A percentile compares a stretch with the other conserved stretches of the same genome.
phyloP scores from a whole-genome alignment of 2,113 vertebrate species.

The Struthidea cinerea region DNA sequence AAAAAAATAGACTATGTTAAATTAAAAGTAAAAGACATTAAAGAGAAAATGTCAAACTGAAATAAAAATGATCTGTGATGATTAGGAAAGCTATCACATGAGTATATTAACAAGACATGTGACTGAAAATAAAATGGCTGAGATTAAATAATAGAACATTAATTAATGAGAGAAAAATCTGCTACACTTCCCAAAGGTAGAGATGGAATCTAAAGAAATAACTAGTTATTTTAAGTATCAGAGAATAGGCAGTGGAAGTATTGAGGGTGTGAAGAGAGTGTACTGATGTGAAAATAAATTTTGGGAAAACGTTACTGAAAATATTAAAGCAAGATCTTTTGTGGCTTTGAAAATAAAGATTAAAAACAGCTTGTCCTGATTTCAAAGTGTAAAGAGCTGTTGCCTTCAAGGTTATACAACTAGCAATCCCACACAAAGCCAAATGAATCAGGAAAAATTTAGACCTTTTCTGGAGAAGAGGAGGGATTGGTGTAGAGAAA shows the following conservation, averaged over 20 bases:
- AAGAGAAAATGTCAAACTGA: conserved; percentile 60
- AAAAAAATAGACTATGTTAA: conserved; percentile 46
- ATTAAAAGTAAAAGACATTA: conserved; percentile 54
- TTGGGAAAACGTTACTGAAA: background rate
- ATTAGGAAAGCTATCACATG: conserved; percentile 33
- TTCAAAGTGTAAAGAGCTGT: background rate
- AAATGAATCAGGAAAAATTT: background rate
- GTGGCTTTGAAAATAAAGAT: background rate
- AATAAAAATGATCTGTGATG: conserved; percentile 55
- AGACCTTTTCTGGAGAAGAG: background rate
- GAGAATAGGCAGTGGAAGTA: background rate
- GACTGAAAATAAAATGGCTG: conserved; percentile 47
- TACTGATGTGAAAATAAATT: background rate
- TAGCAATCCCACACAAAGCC: background rate
- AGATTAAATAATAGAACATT: conserved; percentile 40
- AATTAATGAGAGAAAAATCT: conserved; percentile 8
- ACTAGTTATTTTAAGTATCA: background rate
- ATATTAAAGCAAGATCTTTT: background rate
- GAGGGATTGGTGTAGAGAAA: background rate
- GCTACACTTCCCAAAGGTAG: background rate
- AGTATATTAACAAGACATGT: conserved; percentile 22
- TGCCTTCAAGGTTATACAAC: background rate
- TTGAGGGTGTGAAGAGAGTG: background rate
- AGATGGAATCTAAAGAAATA: background rate
- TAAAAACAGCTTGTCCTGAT: background rate